Evolutionary conservation across 2,797 vertebrate species (phyloP).

Genomic region (Pseudochaenichthys georgianus): DNA sequence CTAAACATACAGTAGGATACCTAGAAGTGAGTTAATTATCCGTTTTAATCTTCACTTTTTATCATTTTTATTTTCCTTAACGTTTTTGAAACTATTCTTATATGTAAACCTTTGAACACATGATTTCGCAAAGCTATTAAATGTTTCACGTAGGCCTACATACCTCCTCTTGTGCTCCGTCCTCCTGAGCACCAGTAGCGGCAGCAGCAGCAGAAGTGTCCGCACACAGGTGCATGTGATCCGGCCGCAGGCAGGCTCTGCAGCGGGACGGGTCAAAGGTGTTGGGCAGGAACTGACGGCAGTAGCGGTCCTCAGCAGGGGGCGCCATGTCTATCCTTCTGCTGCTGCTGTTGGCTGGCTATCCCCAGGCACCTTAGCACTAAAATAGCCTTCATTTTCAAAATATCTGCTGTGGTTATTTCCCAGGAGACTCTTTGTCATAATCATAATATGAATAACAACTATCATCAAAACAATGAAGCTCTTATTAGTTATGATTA

Average conservation of each 20-base stretch:
- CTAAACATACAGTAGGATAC: too few relatives aligned
- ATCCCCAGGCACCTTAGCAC: conserved; percentile 7
- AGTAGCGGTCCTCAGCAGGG: conserved; percentile 70
- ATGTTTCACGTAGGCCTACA: not conserved
- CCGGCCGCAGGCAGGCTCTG: conserved; percentile 69
- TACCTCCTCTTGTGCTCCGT: conserved; percentile 41
- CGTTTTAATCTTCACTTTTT: not conserved
- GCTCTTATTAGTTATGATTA: conserved; percentile 39
- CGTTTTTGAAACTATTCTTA: not conserved
- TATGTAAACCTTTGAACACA: not conserved
- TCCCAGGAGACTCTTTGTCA: conserved; percentile 59
- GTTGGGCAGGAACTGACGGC: conserved; percentile 73
- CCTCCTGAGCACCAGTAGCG: conserved; percentile 24
- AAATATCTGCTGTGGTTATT: conserved; percentile 45
- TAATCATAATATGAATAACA: conserved; percentile 54
- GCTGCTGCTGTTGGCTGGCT: not conserved
- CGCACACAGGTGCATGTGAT: conserved; percentile 71
- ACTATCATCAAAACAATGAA: conserved; percentile 26
- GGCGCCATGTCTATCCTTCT: conserved; percentile 50
- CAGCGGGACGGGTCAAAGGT: conserved; percentile 78
- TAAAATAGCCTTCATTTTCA: conserved; percentile 35
- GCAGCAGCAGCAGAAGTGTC: not conserved
- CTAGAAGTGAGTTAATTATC: too few relatives aligned
- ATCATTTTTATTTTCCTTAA: not conserved
- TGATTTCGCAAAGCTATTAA: not conserved